These are phyloP conservation scores for Chymomyza costata DNA, from an alignment of 1,140 invertebrate species.

Conservation along the genomic window DNA sequence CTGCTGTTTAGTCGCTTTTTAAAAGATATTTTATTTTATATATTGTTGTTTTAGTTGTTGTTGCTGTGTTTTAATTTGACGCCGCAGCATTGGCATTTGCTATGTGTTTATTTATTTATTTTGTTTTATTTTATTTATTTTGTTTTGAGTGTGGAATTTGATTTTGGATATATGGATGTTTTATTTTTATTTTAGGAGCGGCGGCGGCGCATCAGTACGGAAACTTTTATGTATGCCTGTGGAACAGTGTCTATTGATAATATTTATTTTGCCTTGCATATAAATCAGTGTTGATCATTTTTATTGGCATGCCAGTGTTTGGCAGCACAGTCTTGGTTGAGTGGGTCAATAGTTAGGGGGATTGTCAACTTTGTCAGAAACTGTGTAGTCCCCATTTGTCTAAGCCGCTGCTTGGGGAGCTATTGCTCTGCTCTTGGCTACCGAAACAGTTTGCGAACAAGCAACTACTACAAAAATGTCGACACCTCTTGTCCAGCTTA, in stretches of 20 bases:
- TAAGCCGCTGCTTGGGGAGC: slow-evolving; percentile 6
- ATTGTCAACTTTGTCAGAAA: neutral
- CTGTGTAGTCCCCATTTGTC: neutral
- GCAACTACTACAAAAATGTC: slow-evolving; percentile 33
- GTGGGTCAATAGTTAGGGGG: too few species aligned
- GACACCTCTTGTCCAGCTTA: slow-evolving; percentile 49
- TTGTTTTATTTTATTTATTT: slow-evolving; percentile 11
- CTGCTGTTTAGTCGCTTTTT: slow-evolving; percentile 21
- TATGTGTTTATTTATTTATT: slow-evolving; percentile 1
- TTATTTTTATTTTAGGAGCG: slow-evolving; percentile 18
- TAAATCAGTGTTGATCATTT: slow-evolving; percentile 67
- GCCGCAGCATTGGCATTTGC: slow-evolving; percentile 25
- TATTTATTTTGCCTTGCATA: slow-evolving; percentile 67
- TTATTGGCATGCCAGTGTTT: slow-evolving; percentile 55
- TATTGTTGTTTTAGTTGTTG: slow-evolving; percentile 10
- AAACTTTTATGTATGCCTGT: neutral
- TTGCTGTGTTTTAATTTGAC: slow-evolving; percentile 20
- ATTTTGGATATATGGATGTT: slow-evolving; percentile 3
- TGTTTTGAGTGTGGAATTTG: slow-evolving; percentile 24
- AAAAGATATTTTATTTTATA: slow-evolving; percentile 34
- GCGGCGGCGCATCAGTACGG: slow-evolving; percentile 33
- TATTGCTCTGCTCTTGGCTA: neutral
- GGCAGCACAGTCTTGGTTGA: neutral
- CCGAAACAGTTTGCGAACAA: slow-evolving; percentile 2
- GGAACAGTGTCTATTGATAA: slow-evolving; percentile 49